phyloP scores from a whole-genome alignment of 64 coral and sea anemone genomes.

The Montipora cactus region DNA sequence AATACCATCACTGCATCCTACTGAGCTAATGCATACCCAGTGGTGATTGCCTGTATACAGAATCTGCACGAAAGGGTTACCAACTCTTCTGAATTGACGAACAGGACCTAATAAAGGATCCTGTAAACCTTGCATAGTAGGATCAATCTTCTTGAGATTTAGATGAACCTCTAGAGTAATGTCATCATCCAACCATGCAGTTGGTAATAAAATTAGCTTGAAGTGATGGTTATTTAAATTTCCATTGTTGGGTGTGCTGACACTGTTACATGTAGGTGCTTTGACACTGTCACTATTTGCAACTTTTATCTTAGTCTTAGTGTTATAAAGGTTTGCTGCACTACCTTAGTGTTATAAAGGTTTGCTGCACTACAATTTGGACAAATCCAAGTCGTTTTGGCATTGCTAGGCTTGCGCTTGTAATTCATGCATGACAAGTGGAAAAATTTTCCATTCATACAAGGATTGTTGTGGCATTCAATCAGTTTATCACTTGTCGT shows the following conservation, averaged over 20 bases:
- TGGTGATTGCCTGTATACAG: conserved; percentile 56
- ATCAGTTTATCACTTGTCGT: too few relatives aligned
- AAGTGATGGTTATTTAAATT: conserved; percentile 44
- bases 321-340: conserved; percentile 12
- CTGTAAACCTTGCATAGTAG: conserved; percentile 53
- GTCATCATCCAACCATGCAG: conserved; percentile 67
- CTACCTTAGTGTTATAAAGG: too few relatives aligned
- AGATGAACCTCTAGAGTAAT: conserved; percentile 46
- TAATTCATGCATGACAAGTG: too few relatives aligned
- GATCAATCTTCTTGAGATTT: conserved; percentile 60
- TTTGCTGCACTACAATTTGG: too few relatives aligned
- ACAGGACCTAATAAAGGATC: conserved; percentile 35
- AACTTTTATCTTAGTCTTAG: conserved; percentile 34
- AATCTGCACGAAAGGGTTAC: conserved; percentile 54
- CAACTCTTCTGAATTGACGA: conserved; percentile 56
- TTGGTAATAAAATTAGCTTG: conserved; percentile 53
- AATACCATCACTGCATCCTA: conserved; percentile 36
- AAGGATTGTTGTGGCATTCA: too few relatives aligned
- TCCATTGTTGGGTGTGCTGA: conserved; percentile 40
- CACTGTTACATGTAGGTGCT: conserved; percentile 37
- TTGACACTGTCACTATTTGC: conserved; percentile 29
- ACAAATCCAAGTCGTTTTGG: too few relatives aligned
- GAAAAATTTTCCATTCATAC: too few relatives aligned
- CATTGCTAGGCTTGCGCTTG: too few relatives aligned
- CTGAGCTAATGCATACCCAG: conserved; percentile 69